Base-by-base conservation (phyloP, 1,140 invertebrate genomes). In the Gonioctena quinquepunctata region DNA sequence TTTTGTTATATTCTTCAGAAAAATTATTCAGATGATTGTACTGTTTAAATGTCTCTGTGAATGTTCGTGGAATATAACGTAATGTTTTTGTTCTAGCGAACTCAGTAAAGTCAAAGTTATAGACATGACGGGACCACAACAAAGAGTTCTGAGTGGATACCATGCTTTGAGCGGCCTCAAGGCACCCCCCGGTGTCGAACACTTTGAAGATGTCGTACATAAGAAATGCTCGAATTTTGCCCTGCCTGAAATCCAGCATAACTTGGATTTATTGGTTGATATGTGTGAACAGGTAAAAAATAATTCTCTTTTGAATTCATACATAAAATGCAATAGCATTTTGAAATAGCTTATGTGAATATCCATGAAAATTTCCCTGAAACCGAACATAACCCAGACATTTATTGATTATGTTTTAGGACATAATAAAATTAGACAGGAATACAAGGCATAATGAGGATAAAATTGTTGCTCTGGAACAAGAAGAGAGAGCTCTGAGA, bases 101-200 rank as follows among this genome's bases (percentile, higher is more conserved):
- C 83, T 94, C 52, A 89, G 90, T 52, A 94, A 93, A 81, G 95
- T 97, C n/a, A 97, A 99, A 80, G 96, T 99, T 4, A 99, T 99
- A 70, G 98, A 99, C 82, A 96, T 99, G 95, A 99, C 97, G 33
- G 97, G 97, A 2, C 94, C 94, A 0, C 95, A 99, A 82, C 92
- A 95, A 79, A 89, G 95, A 76, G 93, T 99, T 27, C 87, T 99
- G 0, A 96, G 94, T 82, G 96, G 96, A 11, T 99, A 98, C 82
- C 96, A 98, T 85, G 96, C 96, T 0, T 91, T 86, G 83, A 82
- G 86, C 87, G 82, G 87, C 89, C 81, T 89, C 87, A 84, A 89
- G 85, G 74, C 87, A 76, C 74, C 86, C 16, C 83, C 81, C 69
- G 82, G 84, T 5, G 88, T 89, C 70, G 87, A 89, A 68, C 84